These are phyloP conservation scores for Beris chalybata DNA, from an alignment of 2,888 invertebrate genomes.

Conservation along the genomic window DNA sequence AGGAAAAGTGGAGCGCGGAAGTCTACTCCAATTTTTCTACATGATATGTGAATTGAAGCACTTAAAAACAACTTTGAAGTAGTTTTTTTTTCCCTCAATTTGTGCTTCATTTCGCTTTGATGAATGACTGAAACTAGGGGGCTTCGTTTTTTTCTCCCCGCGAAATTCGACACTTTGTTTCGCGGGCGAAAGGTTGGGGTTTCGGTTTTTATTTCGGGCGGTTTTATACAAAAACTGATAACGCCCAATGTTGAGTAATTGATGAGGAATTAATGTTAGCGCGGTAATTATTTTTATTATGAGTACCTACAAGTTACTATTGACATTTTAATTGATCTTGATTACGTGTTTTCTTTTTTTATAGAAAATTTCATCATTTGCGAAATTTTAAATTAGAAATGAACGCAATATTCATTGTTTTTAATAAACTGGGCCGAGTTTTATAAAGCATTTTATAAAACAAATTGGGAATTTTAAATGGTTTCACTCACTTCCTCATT, in stretches of 20 bases:
- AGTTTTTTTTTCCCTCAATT: background rate
- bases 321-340: too few species aligned
- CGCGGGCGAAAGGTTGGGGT: conserved; percentile 2
- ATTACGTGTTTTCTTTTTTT: too few species aligned
- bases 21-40: conserved; percentile 1
- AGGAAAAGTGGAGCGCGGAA: background rate
- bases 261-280: background rate
- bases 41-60: background rate
- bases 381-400: too few species aligned
- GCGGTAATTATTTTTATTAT: too few species aligned
- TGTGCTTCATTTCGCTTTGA: background rate
- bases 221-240: background rate
- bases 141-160: background rate
- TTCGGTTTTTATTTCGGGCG: too few species aligned
- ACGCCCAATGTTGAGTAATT: conserved; percentile 11
- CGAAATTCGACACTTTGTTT: conserved; percentile 4
- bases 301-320: too few species aligned
- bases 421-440: too few species aligned
- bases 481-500: too few species aligned
- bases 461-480: too few species aligned
- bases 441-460: too few species aligned
- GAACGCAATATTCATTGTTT: too few species aligned
- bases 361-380: too few species aligned
- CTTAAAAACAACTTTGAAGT: background rate
- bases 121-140: background rate